Evolutionary conservation across 2,888 invertebrate species (phyloP), one percentile per base, ranked within the genome.

Genomic region (Apomyelois bistriatella): DNA sequence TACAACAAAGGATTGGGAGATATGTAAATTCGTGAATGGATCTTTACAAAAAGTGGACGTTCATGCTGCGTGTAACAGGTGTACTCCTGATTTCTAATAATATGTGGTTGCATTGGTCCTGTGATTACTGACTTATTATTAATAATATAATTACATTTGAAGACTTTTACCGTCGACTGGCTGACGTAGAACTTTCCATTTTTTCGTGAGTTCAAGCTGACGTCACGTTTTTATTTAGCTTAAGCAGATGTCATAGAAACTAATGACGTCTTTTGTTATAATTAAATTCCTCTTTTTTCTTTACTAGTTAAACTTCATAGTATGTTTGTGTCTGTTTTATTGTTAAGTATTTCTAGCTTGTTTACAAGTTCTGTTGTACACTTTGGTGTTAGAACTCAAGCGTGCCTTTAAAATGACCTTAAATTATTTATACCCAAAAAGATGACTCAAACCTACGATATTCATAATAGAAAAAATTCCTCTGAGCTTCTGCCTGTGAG

Each of bases 1-100:
- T 76, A 68, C 63, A 76, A 80, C 82, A 80, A 83, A 79, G 82
- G 81, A 71, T 74, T 76, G 76, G 76, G 72, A 79, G 75, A 78
- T 86, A 88, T 88, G 86, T 86, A 86, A 88, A 89, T 87, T 82
- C 65, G 79, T 72, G 78, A 84, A 85, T 83, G 84, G 80, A 65
- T 66, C 68, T 63, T 66, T 69, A 82, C 82, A 88, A 88, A 89
- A 88, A 86, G 82, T 72, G 70, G 74, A 69, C 76, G 70, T 65
- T 75, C 76, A 76, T 75, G 71, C 73, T 75, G 72, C 73, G 71
- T 79, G 75, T 70, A 85, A 85, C 89, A 89, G 88, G 87, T 88
- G 87, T 72, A 71, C 65, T 78, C 71, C 70, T 79, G 79, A 81
- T 82, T 81, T 85, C 83, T 87, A 87, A 88, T 87, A 87, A 88